Base-by-base conservation (phyloP, 1,140 invertebrate species). In the Hycleus cichorii region DNA sequence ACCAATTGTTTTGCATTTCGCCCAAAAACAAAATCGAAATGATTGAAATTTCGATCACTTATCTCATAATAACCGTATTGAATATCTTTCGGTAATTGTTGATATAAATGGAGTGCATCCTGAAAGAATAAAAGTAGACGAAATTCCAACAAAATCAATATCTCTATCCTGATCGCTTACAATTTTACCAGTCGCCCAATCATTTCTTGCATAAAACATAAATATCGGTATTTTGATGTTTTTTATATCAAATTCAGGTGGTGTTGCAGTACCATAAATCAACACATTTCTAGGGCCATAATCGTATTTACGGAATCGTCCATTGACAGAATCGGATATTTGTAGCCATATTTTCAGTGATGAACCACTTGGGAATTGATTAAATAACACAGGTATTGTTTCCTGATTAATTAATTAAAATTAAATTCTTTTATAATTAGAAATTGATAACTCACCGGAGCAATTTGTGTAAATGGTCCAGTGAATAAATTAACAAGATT, bases 1-100 rank as follows among this genome's bases (percentile, higher is more conserved):
- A 87, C 72, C 3, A 83, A 69, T 55, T 70, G 72, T 56, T 81
- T 80, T 0, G 81, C 75, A 57, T 83, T 78, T 39, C 77, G 76
- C 0, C 83, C 85, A 74, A 82, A 88, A 46, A 83, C 76, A 74
- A 86, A 89, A 73, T 89, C 86, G 51, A 86, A 77, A 64, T 88
- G 84, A 66, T 83, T 86, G 76, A 87, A 90, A 47, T 81, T 77
- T 0, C 75, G 64, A 49, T 80, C 72, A 0, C 79, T 76, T 3
- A 88, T 73, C 64, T 65, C 68, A 45, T 66, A 67, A 18, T 69
- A 60, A 5, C 65, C 69, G 39, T 63, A 64, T 49, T 61, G 59
- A 6, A 59, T 51, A 39, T 54, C 40, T 42, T 64, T 50, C 12
- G 67, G 65, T 18, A 71, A 54, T 24, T 54, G 24, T 12, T 61